Conservation (phyloP, 2,797 vertebrate genomes). For the Ctenopoma multispine region DNA sequence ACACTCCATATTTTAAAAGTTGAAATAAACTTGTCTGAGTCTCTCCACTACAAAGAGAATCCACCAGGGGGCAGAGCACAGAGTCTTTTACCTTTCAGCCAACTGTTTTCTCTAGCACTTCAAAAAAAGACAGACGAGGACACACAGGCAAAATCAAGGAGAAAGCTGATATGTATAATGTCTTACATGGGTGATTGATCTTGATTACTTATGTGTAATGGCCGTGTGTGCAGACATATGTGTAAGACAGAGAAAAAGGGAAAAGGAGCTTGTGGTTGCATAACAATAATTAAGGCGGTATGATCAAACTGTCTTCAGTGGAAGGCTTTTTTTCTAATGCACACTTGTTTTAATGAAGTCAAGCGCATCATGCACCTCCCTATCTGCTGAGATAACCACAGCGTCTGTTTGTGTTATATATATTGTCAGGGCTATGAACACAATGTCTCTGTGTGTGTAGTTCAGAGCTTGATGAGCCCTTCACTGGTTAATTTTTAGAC, state of each 20-base stretch:
- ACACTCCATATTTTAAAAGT: background rate
- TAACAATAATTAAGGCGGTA: constrained; percentile 56
- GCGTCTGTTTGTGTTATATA: constrained; percentile 29
- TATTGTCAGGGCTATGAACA: constrained; percentile 70
- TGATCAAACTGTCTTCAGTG: constrained; percentile 35
- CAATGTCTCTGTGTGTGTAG: constrained; percentile 51
- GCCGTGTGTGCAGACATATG: constrained; percentile 1
- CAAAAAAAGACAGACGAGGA: constrained; percentile 62
- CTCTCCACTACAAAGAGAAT: background rate
- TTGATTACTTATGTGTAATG: constrained; percentile 54
- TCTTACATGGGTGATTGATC: constrained; percentile 56
- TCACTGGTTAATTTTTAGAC: constrained; percentile 73
- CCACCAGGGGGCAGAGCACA: constrained; percentile 72
- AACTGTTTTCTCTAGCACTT: constrained; percentile 1
- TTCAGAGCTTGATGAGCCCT: constrained; percentile 54
- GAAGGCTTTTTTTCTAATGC: constrained; percentile 33
- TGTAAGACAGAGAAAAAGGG: constrained; percentile 22
- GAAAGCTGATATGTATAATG: constrained; percentile 71
- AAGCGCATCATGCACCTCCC: constrained; percentile 51
- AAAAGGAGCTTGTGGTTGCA: constrained; percentile 32
- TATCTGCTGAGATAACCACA: constrained; percentile 24
- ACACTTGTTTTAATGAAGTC: constrained; percentile 60
- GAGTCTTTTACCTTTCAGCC: constrained; percentile 5
- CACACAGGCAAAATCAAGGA: constrained; percentile 48
- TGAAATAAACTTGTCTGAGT: constrained; percentile 15